phyloP scores from a whole-genome alignment of 2,113 vertebrate genomes.

The Salvelinus namaycush region DNA sequence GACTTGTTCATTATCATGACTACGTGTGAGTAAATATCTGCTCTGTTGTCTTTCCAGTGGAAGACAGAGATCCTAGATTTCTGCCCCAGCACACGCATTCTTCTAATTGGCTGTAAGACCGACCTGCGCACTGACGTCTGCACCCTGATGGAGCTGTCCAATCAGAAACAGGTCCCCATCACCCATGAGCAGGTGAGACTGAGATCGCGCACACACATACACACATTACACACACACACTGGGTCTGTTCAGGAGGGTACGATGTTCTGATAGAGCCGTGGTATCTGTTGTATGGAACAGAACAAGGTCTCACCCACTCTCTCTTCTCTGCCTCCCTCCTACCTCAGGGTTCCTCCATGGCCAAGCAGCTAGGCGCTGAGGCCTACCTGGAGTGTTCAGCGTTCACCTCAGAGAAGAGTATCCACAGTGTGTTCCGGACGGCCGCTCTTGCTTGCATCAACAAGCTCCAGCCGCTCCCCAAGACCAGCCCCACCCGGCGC shows the following conservation, averaged over 20 bases:
- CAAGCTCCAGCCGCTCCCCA: constrained; percentile 77
- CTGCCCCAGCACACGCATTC: constrained; percentile 88
- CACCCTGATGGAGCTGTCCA: constrained; percentile 92
- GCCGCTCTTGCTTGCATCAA: constrained; percentile 87
- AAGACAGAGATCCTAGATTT: constrained; percentile 92
- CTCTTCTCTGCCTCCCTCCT: neutral
- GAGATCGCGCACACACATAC: neutral
- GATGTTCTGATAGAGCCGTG: neutral
- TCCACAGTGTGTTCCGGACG: constrained; percentile 91
- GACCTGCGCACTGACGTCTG: constrained; percentile 93
- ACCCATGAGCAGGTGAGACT: constrained; percentile 89
- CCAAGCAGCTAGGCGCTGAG: constrained; percentile 90
- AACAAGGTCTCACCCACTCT: too few relatives aligned
- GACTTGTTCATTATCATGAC: neutral
- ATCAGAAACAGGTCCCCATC: constrained; percentile 91
- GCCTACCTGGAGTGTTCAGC: constrained; percentile 92
- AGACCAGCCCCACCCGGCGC: constrained; percentile 82
- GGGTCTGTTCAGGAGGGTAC: neutral
- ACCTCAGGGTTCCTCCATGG: constrained; percentile 85
- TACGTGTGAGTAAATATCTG: neutral
- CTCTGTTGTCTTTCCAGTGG: constrained; percentile 78
- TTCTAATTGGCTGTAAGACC: constrained; percentile 93
- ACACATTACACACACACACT: too few relatives aligned
- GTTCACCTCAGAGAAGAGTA: constrained; percentile 93
- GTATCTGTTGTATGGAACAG: too few relatives aligned